Conservation (phyloP, 2,888 invertebrate genomes). For the Halocaridina rubra region DNA sequence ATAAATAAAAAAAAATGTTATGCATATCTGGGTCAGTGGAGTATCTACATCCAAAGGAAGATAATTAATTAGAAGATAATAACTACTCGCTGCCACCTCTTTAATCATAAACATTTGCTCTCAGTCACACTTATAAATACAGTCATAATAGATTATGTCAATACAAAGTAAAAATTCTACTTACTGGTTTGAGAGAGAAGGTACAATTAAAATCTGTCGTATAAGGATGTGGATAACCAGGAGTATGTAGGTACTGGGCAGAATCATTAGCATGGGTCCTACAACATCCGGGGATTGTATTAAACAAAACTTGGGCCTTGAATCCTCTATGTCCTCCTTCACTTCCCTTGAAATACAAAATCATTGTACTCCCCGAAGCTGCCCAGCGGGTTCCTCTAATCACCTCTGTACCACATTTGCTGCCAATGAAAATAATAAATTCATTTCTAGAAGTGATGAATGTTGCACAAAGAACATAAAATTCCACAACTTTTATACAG, state of each 20-base stretch:
- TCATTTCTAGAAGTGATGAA: too few relatives aligned
- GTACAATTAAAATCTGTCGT: conserved; percentile 15
- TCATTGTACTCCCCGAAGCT: conserved; percentile 28
- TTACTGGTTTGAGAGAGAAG: conserved; percentile 16
- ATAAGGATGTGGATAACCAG: conserved; percentile 28
- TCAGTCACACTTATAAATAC: neutral
- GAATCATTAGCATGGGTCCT: conserved; percentile 31
- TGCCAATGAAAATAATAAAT: too few relatives aligned
- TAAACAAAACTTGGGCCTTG: conserved; percentile 43
- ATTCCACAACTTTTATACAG: too few relatives aligned
- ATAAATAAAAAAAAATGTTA: too few relatives aligned
- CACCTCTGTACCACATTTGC: conserved; percentile 56
- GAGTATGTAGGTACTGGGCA: conserved; percentile 29
- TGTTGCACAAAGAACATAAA: too few relatives aligned
- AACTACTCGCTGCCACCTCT: too few relatives aligned
- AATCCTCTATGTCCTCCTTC: conserved; percentile 52
- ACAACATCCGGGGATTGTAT: conserved; percentile 51
- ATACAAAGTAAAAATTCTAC: neutral
- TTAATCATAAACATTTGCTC: too few relatives aligned
- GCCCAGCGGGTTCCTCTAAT: conserved; percentile 29
- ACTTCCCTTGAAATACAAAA: conserved; percentile 55
- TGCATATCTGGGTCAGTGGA: too few relatives aligned
- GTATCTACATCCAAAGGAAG: too few relatives aligned
- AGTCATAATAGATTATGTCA: neutral
- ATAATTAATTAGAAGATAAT: too few relatives aligned